Percentiles rank a stretch among this genome's conserved stretches.
Evolutionary conservation across 1,140 invertebrate genomes (phyloP).

Genomic region (Bombus sibiricus): DNA sequence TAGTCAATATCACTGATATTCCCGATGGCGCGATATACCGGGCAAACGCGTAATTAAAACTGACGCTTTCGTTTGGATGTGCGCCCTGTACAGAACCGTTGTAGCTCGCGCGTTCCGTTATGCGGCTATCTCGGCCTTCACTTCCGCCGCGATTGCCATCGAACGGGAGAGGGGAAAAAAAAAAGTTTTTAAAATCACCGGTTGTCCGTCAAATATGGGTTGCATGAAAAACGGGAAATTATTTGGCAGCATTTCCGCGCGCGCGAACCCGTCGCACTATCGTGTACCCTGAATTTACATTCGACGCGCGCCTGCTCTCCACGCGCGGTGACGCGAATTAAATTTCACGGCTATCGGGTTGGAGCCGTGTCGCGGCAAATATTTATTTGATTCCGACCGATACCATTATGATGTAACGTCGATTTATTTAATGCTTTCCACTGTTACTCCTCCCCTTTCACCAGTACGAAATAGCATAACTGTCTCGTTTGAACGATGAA

Average conservation of each 20-base stretch:
- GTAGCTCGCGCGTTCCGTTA: constrained; percentile 1
- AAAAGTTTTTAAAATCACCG: constrained; percentile 46
- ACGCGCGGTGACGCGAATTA: constrained; percentile 28
- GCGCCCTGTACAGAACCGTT: background rate
- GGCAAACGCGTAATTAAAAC: constrained; percentile 70
- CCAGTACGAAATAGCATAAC: background rate
- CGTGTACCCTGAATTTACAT: constrained; percentile 12
- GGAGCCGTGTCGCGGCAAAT: constrained; percentile 20
- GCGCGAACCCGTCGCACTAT: no score
- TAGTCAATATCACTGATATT: constrained; percentile 67
- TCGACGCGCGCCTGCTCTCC: background rate
- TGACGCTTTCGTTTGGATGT: constrained; percentile 69
- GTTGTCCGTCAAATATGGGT: constrained; percentile 32
- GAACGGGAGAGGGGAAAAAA: background rate
- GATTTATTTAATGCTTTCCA: constrained; percentile 40
- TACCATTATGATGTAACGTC: constrained; percentile 36
- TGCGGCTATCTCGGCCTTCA: constrained; percentile 42
- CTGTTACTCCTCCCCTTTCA: no score
- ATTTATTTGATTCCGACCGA: constrained; percentile 40
- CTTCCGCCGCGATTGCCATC: constrained; percentile 49
- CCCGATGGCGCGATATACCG: constrained; percentile 52
- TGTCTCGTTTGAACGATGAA: constrained; percentile 22
- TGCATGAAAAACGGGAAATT: constrained; percentile 42
- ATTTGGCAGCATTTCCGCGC: constrained; percentile 34
- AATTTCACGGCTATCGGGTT: constrained; percentile 45